Percentiles rank a stretch among this genome's conserved stretches.
Conservation (phyloP, 2,888 invertebrate genomes). For the Drosophila siamana region DNA sequence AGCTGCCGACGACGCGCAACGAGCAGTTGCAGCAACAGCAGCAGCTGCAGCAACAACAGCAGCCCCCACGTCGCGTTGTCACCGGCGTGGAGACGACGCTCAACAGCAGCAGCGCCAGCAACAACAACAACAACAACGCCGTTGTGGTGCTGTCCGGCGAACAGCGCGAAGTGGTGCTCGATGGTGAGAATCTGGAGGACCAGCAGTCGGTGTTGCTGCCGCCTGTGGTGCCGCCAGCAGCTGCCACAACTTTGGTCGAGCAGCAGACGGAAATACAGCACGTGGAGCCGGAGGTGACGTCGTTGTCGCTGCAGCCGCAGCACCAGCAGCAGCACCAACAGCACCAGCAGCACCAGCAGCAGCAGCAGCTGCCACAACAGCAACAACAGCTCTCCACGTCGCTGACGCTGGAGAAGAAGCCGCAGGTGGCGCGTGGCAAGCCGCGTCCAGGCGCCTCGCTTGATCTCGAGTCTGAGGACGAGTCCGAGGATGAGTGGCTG, state of each 20-base stretch:
- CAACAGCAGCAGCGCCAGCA: neutral
- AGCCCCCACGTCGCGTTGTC: conserved; percentile 85
- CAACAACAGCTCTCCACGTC: conserved; percentile 54
- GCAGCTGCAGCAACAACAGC: conserved; percentile 55
- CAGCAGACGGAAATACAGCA: conserved; percentile 30
- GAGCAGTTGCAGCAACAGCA: conserved; percentile 25
- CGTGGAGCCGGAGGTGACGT: conserved; percentile 14
- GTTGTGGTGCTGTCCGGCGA: conserved; percentile 72
- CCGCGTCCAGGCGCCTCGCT: conserved; percentile 53
- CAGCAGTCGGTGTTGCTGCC: conserved; percentile 53
- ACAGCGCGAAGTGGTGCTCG: conserved; percentile 87
- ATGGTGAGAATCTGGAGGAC: conserved; percentile 87
- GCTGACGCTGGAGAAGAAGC: conserved; percentile 28
- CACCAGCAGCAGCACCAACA: conserved; percentile 16
- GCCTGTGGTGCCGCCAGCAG: conserved; percentile 23
- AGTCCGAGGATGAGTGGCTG: conserved; percentile 71
- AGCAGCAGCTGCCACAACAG: conserved; percentile 27
- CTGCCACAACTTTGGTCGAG: conserved; percentile 11
- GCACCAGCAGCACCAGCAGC: conserved; percentile 47
- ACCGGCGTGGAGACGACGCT: conserved; percentile 86
- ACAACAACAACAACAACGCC: neutral
- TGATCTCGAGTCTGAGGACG: conserved; percentile 82
- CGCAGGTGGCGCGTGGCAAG: conserved; percentile 26
- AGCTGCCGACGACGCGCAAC: conserved; percentile 9
- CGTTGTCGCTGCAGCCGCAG: conserved; percentile 12